Base-by-base conservation (phyloP, 2,888 invertebrate genomes). In the Callosobruchus maculatus region DNA sequence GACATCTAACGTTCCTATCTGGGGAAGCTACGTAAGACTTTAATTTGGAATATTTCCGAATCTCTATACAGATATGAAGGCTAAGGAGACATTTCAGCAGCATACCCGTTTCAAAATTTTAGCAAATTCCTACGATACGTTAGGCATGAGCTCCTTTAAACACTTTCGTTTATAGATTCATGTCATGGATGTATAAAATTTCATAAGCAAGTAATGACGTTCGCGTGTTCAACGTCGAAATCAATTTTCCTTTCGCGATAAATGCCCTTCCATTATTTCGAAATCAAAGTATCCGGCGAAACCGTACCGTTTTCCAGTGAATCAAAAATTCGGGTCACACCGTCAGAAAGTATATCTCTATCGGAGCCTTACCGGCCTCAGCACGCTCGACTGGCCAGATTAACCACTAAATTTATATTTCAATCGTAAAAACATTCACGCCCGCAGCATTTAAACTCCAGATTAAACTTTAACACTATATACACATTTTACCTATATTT, bases 401-500 rank as follows among this genome's bases (percentile, higher is more conserved):
- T 81, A 82, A 80, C 81, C 79, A 78, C 82, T 82, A 82, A 83
- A 83, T 83, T 83, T 83, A 83, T 82, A 80, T 82, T 82, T 82
- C 83, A 83, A 82, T 83, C 82, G 81, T 83, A 82, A 82, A 82
- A 81, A 82, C 81, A 81, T 79, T 80, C 78, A 80, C 81, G 81
- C 80, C 77, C 22, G 73, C 74, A 72, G 81, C 80, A 81, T 82
- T 78, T 76, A 77, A 79, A 80, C 74, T 73, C 31, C 68, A 68
- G 21, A 68, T 68, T 68, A 68, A 68, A 22, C 68, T 68, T 68
- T 22, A 68, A 68, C 68, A 22, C 68, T 68, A 68, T 20, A 20
- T 7, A 4, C 20, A 68, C 22, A 21, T 68, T 68, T 21, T 68
- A 68, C 22, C 22, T 68, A 20, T 20, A 49, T 49, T 49, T 49